Base-by-base conservation (phyloP, 2,113 vertebrate genomes). In the Mola mola region DNA sequence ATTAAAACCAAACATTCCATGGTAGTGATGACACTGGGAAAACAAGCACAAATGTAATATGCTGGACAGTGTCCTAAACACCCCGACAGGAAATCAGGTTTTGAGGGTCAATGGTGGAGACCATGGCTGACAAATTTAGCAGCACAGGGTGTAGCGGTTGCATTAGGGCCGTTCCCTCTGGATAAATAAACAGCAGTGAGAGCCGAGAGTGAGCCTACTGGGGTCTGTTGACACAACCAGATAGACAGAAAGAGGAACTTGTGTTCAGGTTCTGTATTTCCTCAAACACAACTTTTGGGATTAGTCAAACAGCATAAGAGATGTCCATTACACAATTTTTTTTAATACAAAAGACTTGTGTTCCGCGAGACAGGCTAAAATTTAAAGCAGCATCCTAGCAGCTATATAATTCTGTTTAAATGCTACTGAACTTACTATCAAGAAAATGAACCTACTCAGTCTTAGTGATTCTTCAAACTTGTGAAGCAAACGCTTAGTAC, bases 111-210 rank as follows among this genome's bases (percentile, higher is more conserved):
- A 50, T 57, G 22, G 20, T 10, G 8, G 49, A 66, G 81, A 74
- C 61, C 65, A 37, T 4, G 19, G 62, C 68, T 56, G 72, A 81
- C 46, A 26, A 58, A 29, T 58, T 66, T 40, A 56, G 47, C 77
- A 65, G 67, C 67, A 36, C 1, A 8, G 71, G 69, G 57, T 51
- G 46, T 48, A 58, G 26, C 20, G 49, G 78, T 73, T 82, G 72
- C 55, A 40, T 60, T 75, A 80, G 68, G 66, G 63, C 68, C 21
- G 53, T 75, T 85, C 79, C 71, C 68, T 62, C 66, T 75, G 51
- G 56, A 66, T 82, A 84, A 88, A 88, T 83, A 88, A 75, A 81
- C 64, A 58, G 56, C 72, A 51, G 62, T 70, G 26, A 63, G 72
- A 58, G 69, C 78, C 52, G 62, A 72, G 72, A 68, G 80, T 7